Percentiles rank a stretch among this genome's conserved stretches.
phyloP scores from a whole-genome alignment of 2,888 invertebrate species.

The Apamea monoglypha region DNA sequence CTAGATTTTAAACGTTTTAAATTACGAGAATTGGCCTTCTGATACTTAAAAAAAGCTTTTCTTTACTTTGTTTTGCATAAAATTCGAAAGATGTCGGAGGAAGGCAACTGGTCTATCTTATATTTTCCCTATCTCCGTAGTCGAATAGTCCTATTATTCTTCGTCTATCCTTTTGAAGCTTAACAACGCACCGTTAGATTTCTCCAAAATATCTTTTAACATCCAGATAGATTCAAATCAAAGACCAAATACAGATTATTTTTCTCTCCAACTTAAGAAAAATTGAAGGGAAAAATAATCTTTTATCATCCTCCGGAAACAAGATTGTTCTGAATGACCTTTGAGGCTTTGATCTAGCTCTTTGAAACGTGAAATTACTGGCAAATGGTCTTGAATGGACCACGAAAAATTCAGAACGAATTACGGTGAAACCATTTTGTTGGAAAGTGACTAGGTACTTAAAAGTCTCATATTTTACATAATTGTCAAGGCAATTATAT shows the following conservation, averaged over 20 bases:
- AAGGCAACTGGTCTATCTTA: background rate
- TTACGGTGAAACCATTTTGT: background rate
- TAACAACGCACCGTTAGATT: background rate
- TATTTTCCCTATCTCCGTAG: background rate
- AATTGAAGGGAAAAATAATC: too few species aligned
- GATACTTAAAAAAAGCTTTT: too few species aligned
- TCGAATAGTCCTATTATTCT: background rate
- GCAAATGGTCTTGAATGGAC: slow-evolving; percentile 9
- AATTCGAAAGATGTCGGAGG: background rate
- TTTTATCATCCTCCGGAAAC: slow-evolving; percentile 6
- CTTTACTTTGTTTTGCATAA: background rate
- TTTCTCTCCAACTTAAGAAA: background rate
- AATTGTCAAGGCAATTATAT: background rate
- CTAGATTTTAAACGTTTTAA: too few species aligned
- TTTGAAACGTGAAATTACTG: slow-evolving; percentile 25
- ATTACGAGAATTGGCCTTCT: too few species aligned
- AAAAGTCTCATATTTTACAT: background rate
- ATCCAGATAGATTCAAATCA: slow-evolving; percentile 1
- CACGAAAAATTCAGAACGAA: background rate
- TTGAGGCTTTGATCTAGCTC: background rate
- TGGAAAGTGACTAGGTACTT: background rate
- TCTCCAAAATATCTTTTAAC: background rate
- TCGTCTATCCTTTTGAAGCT: background rate
- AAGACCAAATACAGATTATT: background rate
- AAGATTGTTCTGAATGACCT: background rate